phyloP scores from a whole-genome alignment of 2,888 invertebrate species.

The Pilophorus perplexus region DNA sequence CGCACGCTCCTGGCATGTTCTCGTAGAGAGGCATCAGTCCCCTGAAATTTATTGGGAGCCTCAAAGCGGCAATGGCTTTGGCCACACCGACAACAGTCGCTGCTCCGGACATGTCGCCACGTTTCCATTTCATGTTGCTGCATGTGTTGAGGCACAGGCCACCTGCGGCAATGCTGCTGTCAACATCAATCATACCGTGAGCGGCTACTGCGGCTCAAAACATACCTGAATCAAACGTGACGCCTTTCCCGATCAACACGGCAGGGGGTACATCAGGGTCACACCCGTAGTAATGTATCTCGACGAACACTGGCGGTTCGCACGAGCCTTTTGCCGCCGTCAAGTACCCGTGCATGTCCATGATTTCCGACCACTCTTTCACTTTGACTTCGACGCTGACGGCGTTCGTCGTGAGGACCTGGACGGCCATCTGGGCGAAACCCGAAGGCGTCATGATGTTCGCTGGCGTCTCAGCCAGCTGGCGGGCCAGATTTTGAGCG shows the following conservation, averaged over 20 bases:
- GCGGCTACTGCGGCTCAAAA: not conserved
- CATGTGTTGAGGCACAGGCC: constrained; percentile 69
- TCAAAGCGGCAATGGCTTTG: constrained; percentile 44
- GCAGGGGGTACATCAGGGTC: constrained; percentile 62
- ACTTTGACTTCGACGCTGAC: constrained; percentile 66
- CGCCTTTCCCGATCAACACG: constrained; percentile 69
- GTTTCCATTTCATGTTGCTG: constrained; percentile 65
- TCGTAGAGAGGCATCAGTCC: constrained; percentile 77
- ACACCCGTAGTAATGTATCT: constrained; percentile 68
- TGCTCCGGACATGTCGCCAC: constrained; percentile 80
- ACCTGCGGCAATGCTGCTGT: constrained; percentile 53
- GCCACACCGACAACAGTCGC: constrained; percentile 45
- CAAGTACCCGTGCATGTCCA: constrained; percentile 76
- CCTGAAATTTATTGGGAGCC: constrained; percentile 51
- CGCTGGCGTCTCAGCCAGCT: constrained; percentile 75
- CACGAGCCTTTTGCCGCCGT: constrained; percentile 73
- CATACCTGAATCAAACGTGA: constrained; percentile 63
- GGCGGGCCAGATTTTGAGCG: constrained; percentile 75
- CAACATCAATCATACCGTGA: not conserved
- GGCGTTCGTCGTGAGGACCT: constrained; percentile 57
- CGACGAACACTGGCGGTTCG: constrained; percentile 75
- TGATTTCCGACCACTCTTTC: constrained; percentile 67
- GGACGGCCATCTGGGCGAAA: constrained; percentile 69
- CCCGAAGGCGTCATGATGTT: constrained; percentile 75
- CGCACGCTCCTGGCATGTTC: constrained; percentile 73